Base-by-base conservation (phyloP, 2,113 vertebrate species). In the Mohoua ochrocephala region DNA sequence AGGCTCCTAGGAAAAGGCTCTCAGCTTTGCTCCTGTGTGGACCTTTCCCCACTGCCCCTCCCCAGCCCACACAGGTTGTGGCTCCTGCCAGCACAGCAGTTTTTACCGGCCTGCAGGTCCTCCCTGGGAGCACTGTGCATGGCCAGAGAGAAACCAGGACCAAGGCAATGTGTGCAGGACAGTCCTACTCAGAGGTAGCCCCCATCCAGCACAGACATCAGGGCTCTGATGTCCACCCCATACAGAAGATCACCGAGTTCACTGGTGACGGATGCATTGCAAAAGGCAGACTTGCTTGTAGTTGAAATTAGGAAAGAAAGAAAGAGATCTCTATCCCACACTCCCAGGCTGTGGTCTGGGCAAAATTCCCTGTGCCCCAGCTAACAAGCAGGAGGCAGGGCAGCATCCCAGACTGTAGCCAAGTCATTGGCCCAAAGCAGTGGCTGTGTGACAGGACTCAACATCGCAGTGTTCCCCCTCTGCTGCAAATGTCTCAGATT, bases 141-240 rank as follows among this genome's bases (percentile, higher is more conserved):
- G 0, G 27, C 7, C 54, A 73, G 74, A 50, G 28, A 42, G 53
- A 83, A 78, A n/a, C 22, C 3, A 15, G 52, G 27, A 50, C 18
- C 0, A 5, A 59, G 33, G 53, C 0, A 10, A 33, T 0, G 1
- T 1, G 23, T 41, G 28, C 45, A 44, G 50, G 54, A 41, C 69
- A 37, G 68, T 31, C n/a, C 80, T 16, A 41, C 45, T 11, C 68
- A 76, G 60, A 37, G 13, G 33, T 2, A 73, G 39, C 7, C 24
- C n/a, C 22, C 9, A 7, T 2, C 22, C 64, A 52, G 44, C 53
- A 49, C 44, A 77, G 59, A 57, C 2, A 2, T 28, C 41, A 35
- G 24, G 27, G 49, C 57, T 17, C 44, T 24, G 12, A 50, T 45
- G 27, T 59, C 39, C 53, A 60, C 33, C 31, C 56, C 33, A 12